A percentile compares a stretch with the other conserved stretches of the same genome.
Conservation (phyloP, 92 coral and sea anemone genomes). For the Plumapathes pennacea region DNA sequence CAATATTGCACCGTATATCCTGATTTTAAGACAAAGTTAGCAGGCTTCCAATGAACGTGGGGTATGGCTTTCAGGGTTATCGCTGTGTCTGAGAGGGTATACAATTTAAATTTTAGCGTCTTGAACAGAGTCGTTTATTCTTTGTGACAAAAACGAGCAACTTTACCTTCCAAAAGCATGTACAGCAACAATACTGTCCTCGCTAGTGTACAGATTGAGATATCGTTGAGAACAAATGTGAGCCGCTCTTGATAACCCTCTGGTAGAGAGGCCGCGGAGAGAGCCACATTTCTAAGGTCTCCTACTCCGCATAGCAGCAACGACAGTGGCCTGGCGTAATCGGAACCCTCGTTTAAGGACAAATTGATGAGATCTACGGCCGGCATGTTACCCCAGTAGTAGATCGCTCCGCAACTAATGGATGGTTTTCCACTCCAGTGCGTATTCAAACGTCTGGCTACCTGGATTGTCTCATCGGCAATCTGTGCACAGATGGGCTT, state of each 20-base stretch:
- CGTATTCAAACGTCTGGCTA: neutral
- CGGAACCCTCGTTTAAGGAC: slow-evolving; percentile 54
- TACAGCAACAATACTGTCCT: slow-evolving; percentile 59
- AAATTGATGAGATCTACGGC: slow-evolving; percentile 63
- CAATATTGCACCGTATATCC: too few species aligned
- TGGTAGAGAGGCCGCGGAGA: slow-evolving; percentile 41
- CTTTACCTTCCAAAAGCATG: slow-evolving; percentile 56
- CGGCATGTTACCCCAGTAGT: slow-evolving; percentile 72
- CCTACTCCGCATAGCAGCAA: slow-evolving; percentile 70
- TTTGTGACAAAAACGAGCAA: neutral
- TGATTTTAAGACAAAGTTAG: too few species aligned
- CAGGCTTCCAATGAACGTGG: too few species aligned
- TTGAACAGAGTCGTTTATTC: too few species aligned
- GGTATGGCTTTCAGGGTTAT: too few species aligned
- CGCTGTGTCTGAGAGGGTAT: too few species aligned
- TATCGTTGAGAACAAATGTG: slow-evolving; percentile 58
- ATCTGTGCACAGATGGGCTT: slow-evolving; percentile 30
- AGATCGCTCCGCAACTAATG: neutral
- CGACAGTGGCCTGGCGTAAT: slow-evolving; percentile 22
- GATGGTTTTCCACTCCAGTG: neutral
- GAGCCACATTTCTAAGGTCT: slow-evolving; percentile 53
- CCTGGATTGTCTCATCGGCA: slow-evolving; percentile 1
- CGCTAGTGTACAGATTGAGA: slow-evolving; percentile 51
- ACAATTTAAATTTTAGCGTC: too few species aligned
- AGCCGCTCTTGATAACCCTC: slow-evolving; percentile 25